phyloP scores from a whole-genome alignment of 2,888 invertebrate genomes.

The Cylloceria caligata region DNA sequence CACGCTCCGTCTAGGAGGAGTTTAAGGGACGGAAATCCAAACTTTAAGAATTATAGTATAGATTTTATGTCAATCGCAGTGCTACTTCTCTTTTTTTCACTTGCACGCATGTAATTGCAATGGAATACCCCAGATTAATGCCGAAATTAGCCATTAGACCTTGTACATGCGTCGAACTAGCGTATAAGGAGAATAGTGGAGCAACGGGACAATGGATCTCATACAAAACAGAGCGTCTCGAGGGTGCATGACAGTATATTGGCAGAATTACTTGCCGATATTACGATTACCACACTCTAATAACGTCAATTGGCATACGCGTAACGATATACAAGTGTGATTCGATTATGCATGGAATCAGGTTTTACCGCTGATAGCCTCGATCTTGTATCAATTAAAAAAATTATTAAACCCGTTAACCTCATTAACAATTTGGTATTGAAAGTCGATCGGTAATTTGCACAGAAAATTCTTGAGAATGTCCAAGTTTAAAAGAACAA shows the following conservation, averaged over 20 bases:
- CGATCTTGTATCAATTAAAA: slow-evolving; percentile 20
- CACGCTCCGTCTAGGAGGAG: too few species aligned
- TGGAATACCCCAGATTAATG: too few species aligned
- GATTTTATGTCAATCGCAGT: too few species aligned
- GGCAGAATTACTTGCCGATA: slow-evolving; percentile 62
- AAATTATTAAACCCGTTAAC: slow-evolving; percentile 5
- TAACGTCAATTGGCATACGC: slow-evolving; percentile 2
- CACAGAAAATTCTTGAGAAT: neutral
- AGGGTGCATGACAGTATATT: slow-evolving; percentile 68
- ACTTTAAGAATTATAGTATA: too few species aligned
- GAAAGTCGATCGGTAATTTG: neutral
- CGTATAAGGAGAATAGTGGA: neutral
- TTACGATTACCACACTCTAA: too few species aligned
- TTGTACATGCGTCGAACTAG: too few species aligned
- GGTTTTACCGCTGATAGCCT: slow-evolving; percentile 11
- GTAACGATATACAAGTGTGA: neutral
- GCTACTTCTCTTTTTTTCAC: too few species aligned
- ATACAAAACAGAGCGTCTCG: slow-evolving; percentile 69
- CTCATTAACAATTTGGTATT: neutral
- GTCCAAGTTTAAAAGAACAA: neutral
- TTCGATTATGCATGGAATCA: slow-evolving; percentile 24
- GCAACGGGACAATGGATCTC: neutral
- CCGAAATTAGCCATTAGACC: too few species aligned
- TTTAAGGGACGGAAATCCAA: too few species aligned
- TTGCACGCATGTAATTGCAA: too few species aligned